Evolutionary conservation across 2,888 invertebrate genomes (phyloP).

Genomic region (Megalurothrips usitatus): DNA sequence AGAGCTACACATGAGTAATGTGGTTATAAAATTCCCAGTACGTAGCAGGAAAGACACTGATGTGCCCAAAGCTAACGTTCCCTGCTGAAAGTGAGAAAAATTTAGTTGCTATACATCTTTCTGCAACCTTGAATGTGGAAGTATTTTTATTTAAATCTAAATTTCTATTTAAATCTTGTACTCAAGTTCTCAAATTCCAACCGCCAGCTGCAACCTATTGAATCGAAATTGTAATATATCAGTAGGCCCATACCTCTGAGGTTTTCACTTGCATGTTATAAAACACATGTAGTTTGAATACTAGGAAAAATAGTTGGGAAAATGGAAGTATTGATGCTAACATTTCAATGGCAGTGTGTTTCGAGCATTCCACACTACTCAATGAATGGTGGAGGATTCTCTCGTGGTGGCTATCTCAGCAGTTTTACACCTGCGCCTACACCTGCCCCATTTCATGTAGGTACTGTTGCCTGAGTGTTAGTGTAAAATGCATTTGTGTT

Average conservation of each 20-base stretch:
- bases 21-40: too few relatives aligned
- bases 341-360: neutral
- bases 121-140: too few relatives aligned
- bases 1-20: too few relatives aligned
- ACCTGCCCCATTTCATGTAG: slow-evolving; percentile 19
- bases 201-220: too few relatives aligned
- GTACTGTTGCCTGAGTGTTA: neutral
- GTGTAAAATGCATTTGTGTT: neutral
- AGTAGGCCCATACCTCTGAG: neutral
- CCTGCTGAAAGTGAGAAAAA: too few relatives aligned
- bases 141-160: too few relatives aligned
- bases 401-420: slow-evolving; percentile 19
- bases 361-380: slow-evolving; percentile 10
- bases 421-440: slow-evolving; percentile 13
- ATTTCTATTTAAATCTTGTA: neutral
- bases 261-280: neutral
- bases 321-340: neutral
- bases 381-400: slow-evolving; percentile 11
- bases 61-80: too few relatives aligned
- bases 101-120: too few relatives aligned
- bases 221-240: too few relatives aligned
- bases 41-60: too few relatives aligned
- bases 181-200: neutral
- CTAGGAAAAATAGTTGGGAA: neutral
- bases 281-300: neutral